Evolutionary conservation across 1,140 invertebrate genomes (phyloP).

Genomic region (Pachypeltis micranthus): DNA sequence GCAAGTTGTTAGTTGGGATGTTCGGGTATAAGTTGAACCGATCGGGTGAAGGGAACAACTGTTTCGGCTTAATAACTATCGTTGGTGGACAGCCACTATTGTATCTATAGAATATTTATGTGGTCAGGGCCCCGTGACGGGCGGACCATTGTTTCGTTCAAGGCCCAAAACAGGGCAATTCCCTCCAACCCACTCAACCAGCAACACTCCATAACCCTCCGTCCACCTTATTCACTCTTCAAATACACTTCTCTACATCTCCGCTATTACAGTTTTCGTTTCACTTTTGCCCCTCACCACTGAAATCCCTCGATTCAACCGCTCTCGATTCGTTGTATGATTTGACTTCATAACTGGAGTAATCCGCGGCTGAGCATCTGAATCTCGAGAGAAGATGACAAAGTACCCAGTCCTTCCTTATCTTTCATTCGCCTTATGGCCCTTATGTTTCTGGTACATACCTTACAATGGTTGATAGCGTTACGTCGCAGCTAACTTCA

Average conservation of each 20-base stretch:
- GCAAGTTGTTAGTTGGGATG: too few species aligned
- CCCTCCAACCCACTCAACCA: slow-evolving; percentile 15
- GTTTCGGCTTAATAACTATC: slow-evolving; percentile 15
- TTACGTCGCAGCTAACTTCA: too few species aligned
- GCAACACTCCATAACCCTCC: slow-evolving; percentile 6
- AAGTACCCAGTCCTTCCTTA: too few species aligned
- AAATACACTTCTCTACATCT: slow-evolving; percentile 9
- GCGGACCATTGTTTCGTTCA: slow-evolving; percentile 12
- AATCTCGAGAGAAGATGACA: too few species aligned
- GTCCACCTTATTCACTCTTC: slow-evolving; percentile 5
- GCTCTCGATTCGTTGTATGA: too few species aligned
- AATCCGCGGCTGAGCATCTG: too few species aligned
- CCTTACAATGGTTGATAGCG: too few species aligned
- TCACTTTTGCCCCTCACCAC: neutral
- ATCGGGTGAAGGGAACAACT: slow-evolving; percentile 6
- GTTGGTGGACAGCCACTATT: slow-evolving; percentile 14
- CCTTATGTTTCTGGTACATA: too few species aligned
- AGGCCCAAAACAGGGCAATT: slow-evolving; percentile 17
- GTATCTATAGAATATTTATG: slow-evolving; percentile 17
- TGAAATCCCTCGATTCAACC: neutral
- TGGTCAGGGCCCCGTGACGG: slow-evolving; percentile 11
- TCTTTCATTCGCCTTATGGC: too few species aligned
- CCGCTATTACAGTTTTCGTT: neutral
- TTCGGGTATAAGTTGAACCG: too few species aligned
- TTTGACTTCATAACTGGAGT: too few species aligned